These are phyloP conservation scores for Triplophysa tibetana DNA, from an alignment of 2,113 vertebrate species.

Conservation along the genomic window DNA sequence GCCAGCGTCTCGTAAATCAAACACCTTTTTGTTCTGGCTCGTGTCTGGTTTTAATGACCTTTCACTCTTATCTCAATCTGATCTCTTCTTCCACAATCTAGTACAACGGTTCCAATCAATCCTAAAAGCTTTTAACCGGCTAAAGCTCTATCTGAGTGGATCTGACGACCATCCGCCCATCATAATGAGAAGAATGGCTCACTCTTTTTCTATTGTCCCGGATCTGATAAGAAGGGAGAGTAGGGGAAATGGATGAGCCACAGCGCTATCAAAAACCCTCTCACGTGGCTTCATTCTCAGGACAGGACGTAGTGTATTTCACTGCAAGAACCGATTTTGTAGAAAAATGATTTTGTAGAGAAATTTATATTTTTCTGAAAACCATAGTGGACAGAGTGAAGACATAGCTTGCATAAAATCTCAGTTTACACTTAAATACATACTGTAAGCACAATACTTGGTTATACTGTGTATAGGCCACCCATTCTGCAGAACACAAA, in stretches of 20 bases:
- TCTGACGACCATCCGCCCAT: slow-evolving; percentile 51
- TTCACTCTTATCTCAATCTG: slow-evolving; percentile 54
- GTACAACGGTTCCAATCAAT: slow-evolving; percentile 54
- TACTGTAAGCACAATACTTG: background rate
- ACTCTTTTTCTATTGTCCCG: slow-evolving; percentile 49
- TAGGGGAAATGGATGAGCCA: slow-evolving; percentile 36
- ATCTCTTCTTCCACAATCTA: slow-evolving; percentile 50
- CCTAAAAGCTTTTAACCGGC: slow-evolving; percentile 48
- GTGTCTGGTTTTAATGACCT: slow-evolving; percentile 50
- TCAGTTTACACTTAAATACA: background rate
- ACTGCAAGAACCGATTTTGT: slow-evolving; percentile 1
- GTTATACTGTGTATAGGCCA: background rate
- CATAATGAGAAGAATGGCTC: slow-evolving; percentile 54
- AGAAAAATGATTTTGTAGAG: background rate
- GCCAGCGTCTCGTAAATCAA: slow-evolving; percentile 52
- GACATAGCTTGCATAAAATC: background rate
- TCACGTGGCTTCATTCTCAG: slow-evolving; percentile 13
- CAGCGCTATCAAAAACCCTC: background rate
- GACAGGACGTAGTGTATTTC: slow-evolving; percentile 12
- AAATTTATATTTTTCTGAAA: background rate
- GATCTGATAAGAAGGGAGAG: slow-evolving; percentile 35
- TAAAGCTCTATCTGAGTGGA: slow-evolving; percentile 51
- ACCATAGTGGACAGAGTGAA: too few species aligned
- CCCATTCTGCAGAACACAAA: background rate
- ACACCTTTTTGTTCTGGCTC: slow-evolving; percentile 25